Evolutionary conservation across 2,797 vertebrate species (phyloP), one percentile per base, ranked within the genome.

Genomic region (Xenopus petersii): DNA sequence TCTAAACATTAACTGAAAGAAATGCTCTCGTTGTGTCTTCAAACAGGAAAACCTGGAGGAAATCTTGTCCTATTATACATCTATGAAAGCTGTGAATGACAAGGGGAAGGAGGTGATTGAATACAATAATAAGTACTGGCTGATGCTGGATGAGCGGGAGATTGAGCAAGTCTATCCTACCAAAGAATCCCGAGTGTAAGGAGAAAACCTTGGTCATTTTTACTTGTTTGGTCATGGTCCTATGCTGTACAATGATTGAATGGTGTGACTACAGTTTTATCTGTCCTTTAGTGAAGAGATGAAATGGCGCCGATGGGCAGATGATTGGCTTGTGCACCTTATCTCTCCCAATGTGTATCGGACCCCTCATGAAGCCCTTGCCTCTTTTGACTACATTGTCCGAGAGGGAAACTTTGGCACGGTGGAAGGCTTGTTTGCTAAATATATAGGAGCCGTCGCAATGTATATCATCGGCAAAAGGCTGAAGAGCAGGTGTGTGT

Each of bases 281-380:
- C n/a, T 36, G 54, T 2, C 60, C 79, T 10, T 0, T 87, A 99
- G 97, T 77, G 96, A 98, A 79, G 97, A 99, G 86, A 97, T 96
- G 88, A 96, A 97, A 81, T 99, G 97, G 97, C 92, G 97, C 12
- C 86, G 92, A 75, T 99, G 97, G 97, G 93, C 88, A 0, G 97
- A 99, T 0, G 92, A 97, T 55, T 95, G 95, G 94, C 92, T 99
- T 3, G 97, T 99, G 26, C 97, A 99, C 81, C 94, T 99, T 21
- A 95, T 99, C 81, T 98, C 97, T 0, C 97, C 97, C 71, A 99
- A 99, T 0, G 95, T 99, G 71, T 99, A 99, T 88, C 93, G 97
- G 0, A 96, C 95, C 0, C 92, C 93, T 0, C 71, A 81, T 0
- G 97, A 99, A 82, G 93, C 97, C 26, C 80, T 99, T 86, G 93